Conservation (phyloP, 2,888 invertebrate species). For the Ennomos fuscantarius region DNA sequence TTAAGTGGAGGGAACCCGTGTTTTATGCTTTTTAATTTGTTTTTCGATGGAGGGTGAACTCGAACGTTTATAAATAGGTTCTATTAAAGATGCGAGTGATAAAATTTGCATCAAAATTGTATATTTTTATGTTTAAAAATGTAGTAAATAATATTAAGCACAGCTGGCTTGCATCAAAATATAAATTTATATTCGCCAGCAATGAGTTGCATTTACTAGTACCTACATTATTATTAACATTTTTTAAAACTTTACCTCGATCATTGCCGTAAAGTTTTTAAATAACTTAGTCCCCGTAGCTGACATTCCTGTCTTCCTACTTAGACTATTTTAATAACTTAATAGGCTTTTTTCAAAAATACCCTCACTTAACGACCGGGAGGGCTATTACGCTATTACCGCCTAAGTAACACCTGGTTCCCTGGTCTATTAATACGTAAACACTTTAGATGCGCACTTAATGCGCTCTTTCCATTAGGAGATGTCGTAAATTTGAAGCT, state of each 20-base stretch:
- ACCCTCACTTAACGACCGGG: conserved; percentile 60
- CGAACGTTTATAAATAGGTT: conserved; percentile 8
- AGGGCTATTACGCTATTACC: conserved; percentile 72
- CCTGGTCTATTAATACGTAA: conserved; percentile 80
- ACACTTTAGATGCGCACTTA: conserved; percentile 73
- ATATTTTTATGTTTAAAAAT: too few species aligned
- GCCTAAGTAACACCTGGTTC: conserved; percentile 71
- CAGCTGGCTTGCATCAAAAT: too few species aligned
- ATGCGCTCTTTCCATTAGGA: conserved; percentile 80
- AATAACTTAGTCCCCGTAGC: conserved; percentile 22
- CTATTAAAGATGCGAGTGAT: neutral
- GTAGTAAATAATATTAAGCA: too few species aligned
- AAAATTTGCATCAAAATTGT: neutral
- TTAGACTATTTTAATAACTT: conserved; percentile 36
- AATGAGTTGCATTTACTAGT: too few species aligned
- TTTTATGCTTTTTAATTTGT: conserved; percentile 82
- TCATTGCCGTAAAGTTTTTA: conserved; percentile 19
- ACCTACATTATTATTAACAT: too few species aligned
- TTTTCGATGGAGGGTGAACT: conserved; percentile 50
- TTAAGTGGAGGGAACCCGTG: conserved; percentile 70
- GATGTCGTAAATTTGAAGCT: conserved; percentile 77
- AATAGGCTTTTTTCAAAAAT: conserved; percentile 51
- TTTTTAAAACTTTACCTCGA: conserved; percentile 5
- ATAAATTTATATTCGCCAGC: too few species aligned
- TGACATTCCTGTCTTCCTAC: conserved; percentile 31